Evolutionary conservation across 1,140 invertebrate species (phyloP).

Genomic region (Drosophila sp.): DNA sequence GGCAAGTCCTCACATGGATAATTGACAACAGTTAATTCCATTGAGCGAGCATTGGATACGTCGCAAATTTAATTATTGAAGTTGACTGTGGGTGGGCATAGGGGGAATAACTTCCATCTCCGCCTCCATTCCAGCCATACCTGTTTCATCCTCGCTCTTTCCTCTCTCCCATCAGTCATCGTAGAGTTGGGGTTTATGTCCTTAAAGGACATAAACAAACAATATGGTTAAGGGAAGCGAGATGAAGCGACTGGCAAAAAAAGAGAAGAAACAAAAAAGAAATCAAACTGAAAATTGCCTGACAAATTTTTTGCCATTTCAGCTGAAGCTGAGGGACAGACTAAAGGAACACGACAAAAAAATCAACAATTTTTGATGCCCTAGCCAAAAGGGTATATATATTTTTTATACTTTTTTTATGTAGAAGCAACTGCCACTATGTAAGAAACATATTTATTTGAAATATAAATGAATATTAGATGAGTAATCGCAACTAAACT

Average conservation of each 20-base stretch:
- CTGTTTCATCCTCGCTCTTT: background rate
- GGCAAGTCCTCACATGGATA: constrained; percentile 68
- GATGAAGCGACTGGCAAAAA: constrained; percentile 20
- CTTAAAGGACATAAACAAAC: constrained; percentile 43
- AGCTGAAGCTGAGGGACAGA: constrained; percentile 38
- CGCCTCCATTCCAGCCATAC: background rate
- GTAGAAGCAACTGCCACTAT: no score
- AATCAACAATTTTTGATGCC: constrained; percentile 16
- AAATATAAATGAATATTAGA: no score
- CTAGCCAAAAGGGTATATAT: background rate
- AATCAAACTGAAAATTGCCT: constrained; percentile 51
- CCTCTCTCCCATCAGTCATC: background rate
- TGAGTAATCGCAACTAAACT: no score
- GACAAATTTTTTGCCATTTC: constrained; percentile 70
- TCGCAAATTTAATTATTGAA: constrained; percentile 76
- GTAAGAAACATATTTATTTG: no score
- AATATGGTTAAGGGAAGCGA: constrained; percentile 26
- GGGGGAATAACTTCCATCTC: background rate
- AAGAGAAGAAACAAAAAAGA: constrained; percentile 36
- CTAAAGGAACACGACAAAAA: constrained; percentile 23
- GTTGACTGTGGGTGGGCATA: constrained; percentile 56
- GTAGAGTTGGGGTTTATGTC: constrained; percentile 11
- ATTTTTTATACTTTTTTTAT: no score
- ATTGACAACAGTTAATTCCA: constrained; percentile 80
- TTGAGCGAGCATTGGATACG: constrained; percentile 59